Base-by-base conservation (phyloP, 2,113 vertebrate species). In the Dasyornis broadbenti region DNA sequence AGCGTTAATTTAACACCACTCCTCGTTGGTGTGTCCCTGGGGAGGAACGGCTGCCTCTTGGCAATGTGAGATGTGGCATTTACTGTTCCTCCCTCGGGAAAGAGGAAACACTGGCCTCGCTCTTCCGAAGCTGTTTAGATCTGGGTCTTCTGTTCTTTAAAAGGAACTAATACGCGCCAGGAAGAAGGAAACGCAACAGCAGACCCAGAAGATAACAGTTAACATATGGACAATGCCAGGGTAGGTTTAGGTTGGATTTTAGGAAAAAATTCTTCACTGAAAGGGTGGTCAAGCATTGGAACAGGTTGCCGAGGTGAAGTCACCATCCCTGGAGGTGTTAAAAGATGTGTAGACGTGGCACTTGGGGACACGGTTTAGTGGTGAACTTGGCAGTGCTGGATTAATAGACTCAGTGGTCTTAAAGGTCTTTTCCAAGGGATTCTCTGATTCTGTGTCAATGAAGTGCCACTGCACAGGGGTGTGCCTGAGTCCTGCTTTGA, bases 1-100 rank as follows among this genome's bases (percentile, higher is more conserved):
- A 13, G 75, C 24, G 50, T 57, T 85, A 40, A 76, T 31, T 53
- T 50, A 66, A 26, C 63, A 2, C 26, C 15, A 0, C 63, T 26
- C 54, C 83, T 10, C 14, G 21, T 4, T 4, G 57, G 35, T 3
- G 57, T 21, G 53, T 64, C 53, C 10, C 37, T 3, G 39, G 56
- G 61, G 70, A 73, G 86, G 47, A 47, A 30, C 4, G 53, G 19
- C 69, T 9, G 66, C 15, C 68, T 18, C 18, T 22, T 2, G 39
- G 76, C 70, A 5, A 27, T 0, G 2, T 2, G 27, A 21, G 23
- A 6, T 13, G 64, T 3, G 40, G 49, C 19, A 0, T 27, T 61
- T 4, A 52, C 35, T 10, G 52, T 18, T 15, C 40, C 35, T 44
- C 70, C 20, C 42, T 54, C 18, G 23, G 5, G 47, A 30, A 37